These are phyloP conservation scores for Trissoscelio sp. DNA, from an alignment of 2,888 invertebrate species.

Conservation along the genomic window DNA sequence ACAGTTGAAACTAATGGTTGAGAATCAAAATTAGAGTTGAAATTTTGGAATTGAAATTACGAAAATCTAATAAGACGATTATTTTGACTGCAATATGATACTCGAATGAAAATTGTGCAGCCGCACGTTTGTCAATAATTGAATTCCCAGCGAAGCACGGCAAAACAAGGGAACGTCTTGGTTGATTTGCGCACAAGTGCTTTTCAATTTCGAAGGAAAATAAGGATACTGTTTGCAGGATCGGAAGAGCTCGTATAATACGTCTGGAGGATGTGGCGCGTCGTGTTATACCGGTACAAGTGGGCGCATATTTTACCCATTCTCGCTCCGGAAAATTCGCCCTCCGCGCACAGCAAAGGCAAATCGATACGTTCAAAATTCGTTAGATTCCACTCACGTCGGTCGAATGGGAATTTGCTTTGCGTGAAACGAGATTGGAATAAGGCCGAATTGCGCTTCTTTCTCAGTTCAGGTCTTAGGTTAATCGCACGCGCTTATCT, in stretches of 20 bases:
- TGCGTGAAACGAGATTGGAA: constrained; percentile 65
- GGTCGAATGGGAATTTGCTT: constrained; percentile 64
- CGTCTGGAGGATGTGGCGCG: constrained; percentile 54
- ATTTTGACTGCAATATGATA: constrained; percentile 1
- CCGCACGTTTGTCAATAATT: constrained; percentile 36
- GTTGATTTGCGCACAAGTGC: constrained; percentile 57
- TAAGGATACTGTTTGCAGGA: constrained; percentile 60
- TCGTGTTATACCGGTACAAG: constrained; percentile 56
- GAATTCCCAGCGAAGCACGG: constrained; percentile 6
- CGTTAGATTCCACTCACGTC: constrained; percentile 67
- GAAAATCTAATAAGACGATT: not conserved
- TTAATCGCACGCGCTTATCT: constrained; percentile 43
- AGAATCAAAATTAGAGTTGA: too few species aligned
- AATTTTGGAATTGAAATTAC: too few species aligned
- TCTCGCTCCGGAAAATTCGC: constrained; percentile 53
- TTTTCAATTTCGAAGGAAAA: constrained; percentile 63
- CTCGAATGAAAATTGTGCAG: constrained; percentile 18
- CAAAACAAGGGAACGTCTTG: constrained; percentile 57
- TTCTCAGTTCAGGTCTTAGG: constrained; percentile 2
- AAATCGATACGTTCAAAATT: constrained; percentile 66
- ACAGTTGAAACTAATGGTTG: too few species aligned
- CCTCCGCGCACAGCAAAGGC: constrained; percentile 33
- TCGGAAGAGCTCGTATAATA: constrained; percentile 58
- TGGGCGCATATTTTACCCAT: constrained; percentile 67
- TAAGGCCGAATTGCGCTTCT: constrained; percentile 36